Evolutionary conservation across 92 coral and sea anemone species (phyloP), one percentile per base, ranked within the genome.

Genomic region (Ricordea florida): DNA sequence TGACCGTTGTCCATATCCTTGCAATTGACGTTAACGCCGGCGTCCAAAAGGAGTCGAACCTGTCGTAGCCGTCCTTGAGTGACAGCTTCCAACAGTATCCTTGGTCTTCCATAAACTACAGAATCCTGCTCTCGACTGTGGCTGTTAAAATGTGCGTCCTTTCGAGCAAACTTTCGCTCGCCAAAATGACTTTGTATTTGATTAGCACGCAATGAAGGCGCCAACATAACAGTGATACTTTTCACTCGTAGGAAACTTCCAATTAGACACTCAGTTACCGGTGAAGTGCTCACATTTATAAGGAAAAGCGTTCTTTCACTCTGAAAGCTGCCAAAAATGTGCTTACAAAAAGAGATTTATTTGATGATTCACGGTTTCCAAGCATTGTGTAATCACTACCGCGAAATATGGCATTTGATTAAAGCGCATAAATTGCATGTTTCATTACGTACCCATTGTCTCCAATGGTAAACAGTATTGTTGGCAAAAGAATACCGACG

Each of bases 11-110:
- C 80, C 59, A 58, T 55, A 62, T 92, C 97, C 44, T 76, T 77
- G 56, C 94, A 80, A 60, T 94, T 92, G 1, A 86, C 98, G 70
- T 94, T 79, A 4, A 94, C 89, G 3, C 98, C 98, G 4, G 97
- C 98, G 33, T 94, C 97, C 1, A 94, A 80, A 5, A 94, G 83
- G 32, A 94, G 53, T 6, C 93, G 89, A 45, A 88, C 65, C 47
- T 94, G 98, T 2, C 97, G 90, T 16, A 81, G 70, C 33, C 98
- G 70, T 9, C 97, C 97, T 49, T 81, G 82, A 13, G 82, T 79
- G 17, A 94, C 94, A 2, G 98, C 98, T 38, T 91, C 94, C 38
- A 92, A 79, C 11, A 94, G 97, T 25, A 94, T 94, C 27, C 80
- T 72, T 2, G 97, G 91, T 31, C 98, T 70, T 11, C 89, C 90